Conservation (phyloP, 2,113 vertebrate genomes). For the Hemiprocne comata region DNA sequence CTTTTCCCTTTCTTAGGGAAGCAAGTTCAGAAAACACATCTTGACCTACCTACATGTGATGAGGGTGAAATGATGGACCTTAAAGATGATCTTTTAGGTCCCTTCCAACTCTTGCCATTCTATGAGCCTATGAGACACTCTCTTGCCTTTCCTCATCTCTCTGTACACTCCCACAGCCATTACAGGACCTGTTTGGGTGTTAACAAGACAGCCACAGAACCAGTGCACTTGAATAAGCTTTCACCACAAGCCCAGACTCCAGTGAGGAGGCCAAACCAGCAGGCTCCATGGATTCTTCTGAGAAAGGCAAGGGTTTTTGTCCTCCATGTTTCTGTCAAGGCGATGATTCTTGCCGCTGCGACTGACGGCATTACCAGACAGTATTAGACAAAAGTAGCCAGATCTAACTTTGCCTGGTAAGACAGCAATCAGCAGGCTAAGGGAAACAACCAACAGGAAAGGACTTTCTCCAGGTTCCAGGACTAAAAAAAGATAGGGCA, state of each 20-base stretch:
- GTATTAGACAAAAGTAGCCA: constrained; percentile 95
- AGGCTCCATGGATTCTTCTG: background rate
- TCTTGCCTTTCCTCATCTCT: background rate
- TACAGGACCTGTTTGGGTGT: background rate
- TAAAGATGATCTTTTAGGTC: no score
- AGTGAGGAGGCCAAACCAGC: background rate
- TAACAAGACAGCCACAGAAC: background rate
- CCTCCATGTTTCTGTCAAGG: background rate
- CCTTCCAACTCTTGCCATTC: no score
- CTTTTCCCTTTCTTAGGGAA: background rate
- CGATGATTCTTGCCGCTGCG: constrained; percentile 75
- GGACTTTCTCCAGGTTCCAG: background rate
- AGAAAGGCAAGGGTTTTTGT: background rate
- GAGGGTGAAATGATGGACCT: no score
- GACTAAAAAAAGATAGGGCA: background rate
- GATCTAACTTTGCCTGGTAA: constrained; percentile 99
- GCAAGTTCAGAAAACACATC: background rate
- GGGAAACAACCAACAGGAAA: background rate
- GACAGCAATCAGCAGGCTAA: constrained; percentile 85
- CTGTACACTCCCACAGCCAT: background rate
- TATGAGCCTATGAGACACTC: no score
- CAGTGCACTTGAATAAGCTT: background rate
- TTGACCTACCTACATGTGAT: background rate
- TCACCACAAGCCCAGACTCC: background rate
- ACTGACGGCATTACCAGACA: constrained; percentile 99